phyloP scores from a whole-genome alignment of 92 coral and sea anemone species.

The Siderastrea radians region DNA sequence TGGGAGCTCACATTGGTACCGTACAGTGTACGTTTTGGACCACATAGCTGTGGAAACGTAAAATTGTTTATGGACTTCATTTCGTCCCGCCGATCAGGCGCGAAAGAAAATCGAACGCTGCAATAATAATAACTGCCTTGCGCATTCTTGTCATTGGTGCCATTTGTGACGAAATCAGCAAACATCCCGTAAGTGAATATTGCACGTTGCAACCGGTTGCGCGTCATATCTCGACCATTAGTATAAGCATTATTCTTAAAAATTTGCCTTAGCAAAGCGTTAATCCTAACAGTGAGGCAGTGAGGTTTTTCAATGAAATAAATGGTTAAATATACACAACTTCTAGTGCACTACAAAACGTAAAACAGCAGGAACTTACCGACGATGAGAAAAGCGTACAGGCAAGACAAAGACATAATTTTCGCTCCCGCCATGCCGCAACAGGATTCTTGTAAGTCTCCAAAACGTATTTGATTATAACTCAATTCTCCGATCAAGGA shows the following conservation, averaged over 20 bases:
- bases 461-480: not conserved
- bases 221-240: not conserved
- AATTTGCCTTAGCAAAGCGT: not conserved
- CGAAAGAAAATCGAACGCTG: not conserved
- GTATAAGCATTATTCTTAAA: not conserved
- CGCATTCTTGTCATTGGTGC: not conserved
- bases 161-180: not conserved
- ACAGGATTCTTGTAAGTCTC: not conserved
- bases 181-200: not conserved
- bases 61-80: too few species aligned
- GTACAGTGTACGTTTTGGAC: too few species aligned
- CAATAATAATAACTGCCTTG: not conserved
- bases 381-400: constrained; percentile 3
- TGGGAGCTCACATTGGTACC: too few species aligned
- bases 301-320: not conserved
- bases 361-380: not conserved
- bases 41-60: too few species aligned
- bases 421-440: constrained; percentile 3
- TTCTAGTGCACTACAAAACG: not conserved
- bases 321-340: not conserved
- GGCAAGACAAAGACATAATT: not conserved
- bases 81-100: not conserved
- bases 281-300: not conserved
- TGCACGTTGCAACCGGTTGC: constrained; percentile 2
- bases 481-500: not conserved